Percentiles rank a stretch among this genome's conserved stretches.
These are phyloP conservation scores for Muntiacus muntjak DNA, from an alignment of 2,113 vertebrate genomes.

Conservation along the genomic window DNA sequence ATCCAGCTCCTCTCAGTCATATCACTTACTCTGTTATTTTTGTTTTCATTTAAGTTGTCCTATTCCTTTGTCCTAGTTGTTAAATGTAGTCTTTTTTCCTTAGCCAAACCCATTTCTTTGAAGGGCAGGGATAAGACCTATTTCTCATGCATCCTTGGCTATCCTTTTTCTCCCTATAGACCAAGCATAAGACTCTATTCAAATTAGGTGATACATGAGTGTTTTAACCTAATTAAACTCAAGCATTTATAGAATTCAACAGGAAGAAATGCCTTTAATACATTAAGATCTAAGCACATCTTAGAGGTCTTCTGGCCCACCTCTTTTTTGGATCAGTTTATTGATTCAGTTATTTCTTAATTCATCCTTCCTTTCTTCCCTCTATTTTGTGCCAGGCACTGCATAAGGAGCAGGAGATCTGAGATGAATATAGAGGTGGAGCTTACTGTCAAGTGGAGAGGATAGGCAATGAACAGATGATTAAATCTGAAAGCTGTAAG, in stretches of 20 bases:
- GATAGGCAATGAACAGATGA: not conserved
- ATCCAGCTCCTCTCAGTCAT: not conserved
- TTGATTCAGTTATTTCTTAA: not conserved
- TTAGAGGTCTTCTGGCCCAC: not conserved
- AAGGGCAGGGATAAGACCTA: conserved; percentile 17
- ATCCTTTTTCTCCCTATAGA: not conserved
- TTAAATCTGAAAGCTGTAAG: not conserved
- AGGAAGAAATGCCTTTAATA: not conserved
- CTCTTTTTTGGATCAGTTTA: not conserved
- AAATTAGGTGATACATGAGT: conserved; percentile 42
- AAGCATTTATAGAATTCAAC: conserved; percentile 21
- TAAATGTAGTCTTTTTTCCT: not conserved
- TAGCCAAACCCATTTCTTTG: conserved; percentile 23
- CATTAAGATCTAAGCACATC: not conserved
- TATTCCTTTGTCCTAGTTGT: not conserved
- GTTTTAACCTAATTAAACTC: conserved; percentile 44
- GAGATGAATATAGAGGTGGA: not conserved
- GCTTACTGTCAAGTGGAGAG: not conserved
- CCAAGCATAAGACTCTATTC: not conserved
- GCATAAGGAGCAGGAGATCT: not conserved
- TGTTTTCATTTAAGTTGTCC: not conserved
- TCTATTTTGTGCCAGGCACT: not conserved
- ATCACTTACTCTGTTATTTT: not conserved
- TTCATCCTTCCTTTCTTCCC: not conserved
- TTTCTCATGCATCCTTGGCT: conserved; percentile 10